Evolutionary conservation across 2,888 invertebrate genomes (phyloP).

Genomic region (Incurvaria masculella): DNA sequence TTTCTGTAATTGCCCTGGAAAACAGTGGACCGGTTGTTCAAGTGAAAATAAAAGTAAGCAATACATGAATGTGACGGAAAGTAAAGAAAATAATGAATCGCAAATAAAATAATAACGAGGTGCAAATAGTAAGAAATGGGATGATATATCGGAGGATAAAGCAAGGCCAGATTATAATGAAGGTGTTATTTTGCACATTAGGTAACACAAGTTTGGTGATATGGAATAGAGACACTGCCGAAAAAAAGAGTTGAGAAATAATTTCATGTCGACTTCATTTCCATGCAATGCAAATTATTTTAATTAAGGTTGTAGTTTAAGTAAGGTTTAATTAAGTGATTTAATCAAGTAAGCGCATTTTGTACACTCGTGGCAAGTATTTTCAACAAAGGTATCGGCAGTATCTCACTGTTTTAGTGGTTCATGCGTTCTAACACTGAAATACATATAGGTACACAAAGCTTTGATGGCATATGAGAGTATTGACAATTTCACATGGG

Average conservation of each 20-base stretch:
- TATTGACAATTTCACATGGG: background rate
- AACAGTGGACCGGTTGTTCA: constrained; percentile 52
- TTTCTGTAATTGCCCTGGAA: constrained; percentile 50
- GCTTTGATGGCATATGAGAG: background rate
- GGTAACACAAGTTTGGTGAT: background rate
- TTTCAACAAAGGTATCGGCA: background rate
- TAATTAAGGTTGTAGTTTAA: too few species aligned
- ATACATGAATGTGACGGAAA: constrained; percentile 45
- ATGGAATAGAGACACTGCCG: background rate
- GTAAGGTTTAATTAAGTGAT: too few species aligned
- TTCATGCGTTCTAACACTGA: background rate
- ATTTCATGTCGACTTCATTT: too few species aligned
- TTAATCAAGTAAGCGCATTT: too few species aligned
- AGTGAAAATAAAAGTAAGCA: constrained; percentile 54
- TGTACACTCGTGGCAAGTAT: too few species aligned
- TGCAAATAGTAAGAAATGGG: constrained; percentile 53
- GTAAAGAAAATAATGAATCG: constrained; percentile 44
- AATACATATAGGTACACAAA: background rate
- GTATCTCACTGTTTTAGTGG: background rate
- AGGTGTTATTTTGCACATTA: constrained; percentile 3
- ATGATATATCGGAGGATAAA: constrained; percentile 46
- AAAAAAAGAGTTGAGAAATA: too few species aligned
- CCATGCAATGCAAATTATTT: too few species aligned
- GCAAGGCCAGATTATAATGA: constrained; percentile 33
- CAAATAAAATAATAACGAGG: constrained; percentile 56